Evolutionary conservation across 1,140 invertebrate species (phyloP), one percentile per base, ranked within the genome.

Genomic region (Andricus grossulariae): DNA sequence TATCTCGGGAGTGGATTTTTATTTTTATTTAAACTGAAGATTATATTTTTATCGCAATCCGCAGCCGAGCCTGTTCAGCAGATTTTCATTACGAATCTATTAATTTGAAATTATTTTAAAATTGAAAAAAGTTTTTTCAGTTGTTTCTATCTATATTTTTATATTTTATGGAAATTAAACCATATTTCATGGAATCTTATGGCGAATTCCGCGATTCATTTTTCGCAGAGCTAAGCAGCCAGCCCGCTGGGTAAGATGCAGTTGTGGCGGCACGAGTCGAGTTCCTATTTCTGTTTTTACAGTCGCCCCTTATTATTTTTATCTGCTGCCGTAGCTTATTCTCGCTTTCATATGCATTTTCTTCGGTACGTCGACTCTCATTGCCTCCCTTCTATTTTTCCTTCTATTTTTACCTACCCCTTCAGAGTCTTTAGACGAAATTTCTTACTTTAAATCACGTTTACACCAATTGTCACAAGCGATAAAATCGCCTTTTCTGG

Each of bases 271-370:
- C 71, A 73, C 73, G 74, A 82, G 71, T 77, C 80, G 39, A 12
- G 75, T 39, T 66, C 52, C 83, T 83, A 85, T 82, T 83, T 83
- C 75, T 80, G 83, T 81, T 85, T 85, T 83, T 80, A 76, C 76
- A 80, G 78, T 77, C 76, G 75, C 71, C 76, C 55, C 76, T 84
- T 84, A 88, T 85, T 87, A 87, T 88, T 87, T 86, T 88, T 86
- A 86, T 87, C 85, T 76, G 51, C 55, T 39, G 66, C 51, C 73
- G 79, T 82, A 75, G 81, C 83, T 85, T 83, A 86, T 85, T 86
- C 85, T 82, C 77, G 82, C 83, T 66, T 83, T 82, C 82, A 74
- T 86, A 81, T 85, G 82, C 84, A 87, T 87, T 86, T 87, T 87
- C 82, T 82, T 66, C 78, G 83, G 82, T 78, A 79, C 83, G 82